Conservation (phyloP, 1,140 invertebrate genomes). For the Meloidogyne exigua region DNA sequence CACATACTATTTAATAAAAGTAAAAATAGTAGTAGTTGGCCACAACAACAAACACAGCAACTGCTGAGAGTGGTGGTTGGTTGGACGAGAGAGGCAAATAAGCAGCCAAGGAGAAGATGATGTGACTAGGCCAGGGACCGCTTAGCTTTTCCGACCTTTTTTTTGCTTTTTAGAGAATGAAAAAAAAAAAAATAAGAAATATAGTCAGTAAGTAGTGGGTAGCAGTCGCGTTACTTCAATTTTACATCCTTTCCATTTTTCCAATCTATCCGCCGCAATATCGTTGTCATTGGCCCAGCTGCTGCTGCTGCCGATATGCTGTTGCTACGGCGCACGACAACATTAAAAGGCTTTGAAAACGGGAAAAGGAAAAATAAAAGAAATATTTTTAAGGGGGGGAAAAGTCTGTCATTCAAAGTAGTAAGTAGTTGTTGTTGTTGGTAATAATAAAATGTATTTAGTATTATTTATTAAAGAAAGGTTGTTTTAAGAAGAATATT, state of each 20-base stretch:
- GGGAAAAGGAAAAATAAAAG: not conserved
- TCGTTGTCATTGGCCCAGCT: constrained; percentile 18
- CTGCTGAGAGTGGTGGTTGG: constrained; percentile 4
- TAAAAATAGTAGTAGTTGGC: constrained; percentile 1
- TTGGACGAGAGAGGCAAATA: not conserved
- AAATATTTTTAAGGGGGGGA: not conserved
- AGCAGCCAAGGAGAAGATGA: not conserved
- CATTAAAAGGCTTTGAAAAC: not conserved
- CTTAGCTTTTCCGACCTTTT: constrained; percentile 12
- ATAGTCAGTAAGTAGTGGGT: not conserved
- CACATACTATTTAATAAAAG: not conserved
- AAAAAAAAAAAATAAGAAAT: not conserved
- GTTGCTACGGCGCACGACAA: constrained; percentile 3
- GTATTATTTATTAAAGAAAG: too few species aligned
- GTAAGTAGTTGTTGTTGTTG: not conserved
- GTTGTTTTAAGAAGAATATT: too few species aligned
- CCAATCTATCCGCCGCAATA: not conserved
- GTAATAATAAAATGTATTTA: not conserved
- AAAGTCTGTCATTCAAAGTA: constrained; percentile 4
- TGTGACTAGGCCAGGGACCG: constrained; percentile 1
- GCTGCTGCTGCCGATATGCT: not conserved
- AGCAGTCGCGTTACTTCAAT: constrained; percentile 11
- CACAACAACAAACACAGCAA: constrained; percentile 7
- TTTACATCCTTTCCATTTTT: not conserved
- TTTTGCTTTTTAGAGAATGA: constrained; percentile 6